phyloP scores from a whole-genome alignment of 2,113 vertebrate genomes.

The Silurus meridionalis region DNA sequence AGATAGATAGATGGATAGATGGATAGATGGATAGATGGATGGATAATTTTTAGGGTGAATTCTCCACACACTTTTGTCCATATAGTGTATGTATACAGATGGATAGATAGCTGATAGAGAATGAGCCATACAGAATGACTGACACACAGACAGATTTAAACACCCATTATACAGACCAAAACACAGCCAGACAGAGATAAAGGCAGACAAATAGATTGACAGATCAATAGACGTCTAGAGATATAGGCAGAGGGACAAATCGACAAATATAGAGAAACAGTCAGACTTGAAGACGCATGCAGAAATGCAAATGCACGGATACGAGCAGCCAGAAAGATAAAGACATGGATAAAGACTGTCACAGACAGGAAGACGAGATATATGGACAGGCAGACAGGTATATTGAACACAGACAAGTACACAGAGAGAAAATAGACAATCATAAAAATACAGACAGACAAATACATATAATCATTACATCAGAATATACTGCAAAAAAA shows the following conservation, averaged over 20 bases:
- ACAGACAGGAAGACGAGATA: background rate
- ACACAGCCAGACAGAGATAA: background rate
- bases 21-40: no score
- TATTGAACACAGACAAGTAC: no score
- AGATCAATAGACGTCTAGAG: background rate
- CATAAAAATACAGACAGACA: background rate
- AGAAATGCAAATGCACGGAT: no score
- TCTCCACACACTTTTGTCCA: no score
- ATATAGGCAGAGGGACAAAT: background rate
- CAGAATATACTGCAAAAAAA: background rate
- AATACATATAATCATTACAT: background rate
- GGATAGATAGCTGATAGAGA: background rate
- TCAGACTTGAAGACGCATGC: no score
- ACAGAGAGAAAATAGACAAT: no score
- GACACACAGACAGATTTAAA: background rate
- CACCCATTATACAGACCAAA: background rate
- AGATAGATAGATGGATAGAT: no score
- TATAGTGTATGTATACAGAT: background rate
- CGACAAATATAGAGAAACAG: background rate
- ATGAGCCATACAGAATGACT: background rate
- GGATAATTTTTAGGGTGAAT: no score
- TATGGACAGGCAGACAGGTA: background rate
- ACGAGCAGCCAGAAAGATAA: background rate
- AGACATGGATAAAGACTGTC: background rate
- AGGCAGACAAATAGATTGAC: background rate